Evolutionary conservation across 1,140 invertebrate species (phyloP), one percentile per base, ranked within the genome.

Genomic region (Dolichoris vasculosae): DNA sequence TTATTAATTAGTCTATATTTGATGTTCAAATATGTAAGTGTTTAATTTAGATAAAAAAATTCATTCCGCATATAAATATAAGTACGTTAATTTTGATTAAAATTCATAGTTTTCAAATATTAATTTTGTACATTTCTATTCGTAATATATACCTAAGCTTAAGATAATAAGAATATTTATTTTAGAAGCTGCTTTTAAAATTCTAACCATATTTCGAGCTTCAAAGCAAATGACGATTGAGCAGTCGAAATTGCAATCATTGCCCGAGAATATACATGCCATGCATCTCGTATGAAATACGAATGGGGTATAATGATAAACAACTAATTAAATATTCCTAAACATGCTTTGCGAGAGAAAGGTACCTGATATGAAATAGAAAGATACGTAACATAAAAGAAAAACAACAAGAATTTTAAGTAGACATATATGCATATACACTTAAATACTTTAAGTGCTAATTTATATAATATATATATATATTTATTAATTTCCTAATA

Each of bases 321-420:
- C 23, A 51, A 77, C 75, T 55, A 77, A 75, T 77, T 77, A 77
- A 77, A 77, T 77, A 77, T 77, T 77, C 46, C 46, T 55, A 76
- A 76, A 46, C 26, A 46, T 48, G 43, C 43, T 30, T 15, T 46
- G 73, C 26, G 17, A 23, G 75, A 55, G 55, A 26, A 59, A 26
- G 13, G 26, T 26, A 63, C 6, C 8, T 13, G 30, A 63, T 40
- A 79, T 35, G 8, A 79, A 35, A 63, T 32, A 79, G 8, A 35
- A 40, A 38, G 15, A 55, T 55, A 55, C 20, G 11, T 9, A 55
- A 17, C 13, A 55, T 55, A 9, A 55, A 55, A 55, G 11, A 79
- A 35, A 79, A n/a, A n/a, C n/a, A n/a, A n/a, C n/a, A 2, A 59
- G 23, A 26, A 26, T 13, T 59, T 9, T 59, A 23, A 59, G 6